Evolutionary conservation across 2,888 invertebrate genomes (phyloP).

Genomic region (Heliconius sara): DNA sequence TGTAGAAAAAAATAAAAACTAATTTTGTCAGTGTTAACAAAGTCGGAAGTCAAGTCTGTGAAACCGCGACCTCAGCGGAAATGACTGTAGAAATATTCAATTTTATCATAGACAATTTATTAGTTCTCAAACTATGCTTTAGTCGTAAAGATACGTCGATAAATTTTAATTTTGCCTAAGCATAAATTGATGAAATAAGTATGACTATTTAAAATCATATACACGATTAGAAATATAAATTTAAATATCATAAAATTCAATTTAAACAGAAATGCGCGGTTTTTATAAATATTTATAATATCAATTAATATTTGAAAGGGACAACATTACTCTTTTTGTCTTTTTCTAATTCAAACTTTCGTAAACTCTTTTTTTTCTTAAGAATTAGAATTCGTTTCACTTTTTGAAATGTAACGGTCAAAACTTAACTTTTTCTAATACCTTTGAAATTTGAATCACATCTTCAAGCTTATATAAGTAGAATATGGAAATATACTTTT

Average conservation of each 20-base stretch:
- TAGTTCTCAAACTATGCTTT: conserved; percentile 45
- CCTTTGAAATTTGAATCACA: background rate
- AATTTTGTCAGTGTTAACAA: background rate
- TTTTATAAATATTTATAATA: background rate
- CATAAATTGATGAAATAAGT: conserved; percentile 2
- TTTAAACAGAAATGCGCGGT: background rate
- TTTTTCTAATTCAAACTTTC: background rate
- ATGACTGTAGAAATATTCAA: conserved; percentile 53
- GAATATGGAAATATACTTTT: background rate
- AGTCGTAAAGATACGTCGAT: conserved; percentile 31
- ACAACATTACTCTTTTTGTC: background rate
- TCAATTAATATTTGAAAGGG: background rate
- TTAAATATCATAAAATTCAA: background rate
- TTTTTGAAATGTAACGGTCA: conserved; percentile 18
- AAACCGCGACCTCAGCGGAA: conserved; percentile 68
- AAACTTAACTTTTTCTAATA: background rate
- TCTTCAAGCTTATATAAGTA: background rate
- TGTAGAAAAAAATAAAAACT: background rate
- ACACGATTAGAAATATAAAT: background rate
- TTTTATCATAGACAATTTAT: conserved; percentile 61
- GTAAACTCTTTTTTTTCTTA: background rate
- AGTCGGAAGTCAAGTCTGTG: conserved; percentile 60
- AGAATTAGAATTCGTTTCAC: background rate
- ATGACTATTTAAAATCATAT: background rate
- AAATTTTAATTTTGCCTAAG: background rate